These are phyloP conservation scores for Vulpes ferrilata DNA, from an alignment of 2,113 vertebrate genomes.

Conservation along the genomic window DNA sequence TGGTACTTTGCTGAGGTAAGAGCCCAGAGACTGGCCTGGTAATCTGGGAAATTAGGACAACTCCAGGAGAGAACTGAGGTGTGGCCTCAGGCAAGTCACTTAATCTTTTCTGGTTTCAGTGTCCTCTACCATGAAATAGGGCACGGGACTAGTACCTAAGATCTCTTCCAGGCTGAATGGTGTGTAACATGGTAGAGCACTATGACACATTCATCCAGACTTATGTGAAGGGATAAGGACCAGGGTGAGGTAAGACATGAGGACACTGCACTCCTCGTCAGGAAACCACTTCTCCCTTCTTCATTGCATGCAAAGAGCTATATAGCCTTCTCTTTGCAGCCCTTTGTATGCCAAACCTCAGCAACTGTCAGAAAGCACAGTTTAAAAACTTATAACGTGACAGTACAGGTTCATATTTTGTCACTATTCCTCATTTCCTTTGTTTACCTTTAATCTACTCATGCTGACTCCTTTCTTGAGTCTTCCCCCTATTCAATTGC, in stretches of 20 bases:
- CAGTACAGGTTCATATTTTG: neutral
- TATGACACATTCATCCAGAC: neutral
- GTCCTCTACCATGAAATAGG: slow-evolving; percentile 2
- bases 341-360: neutral
- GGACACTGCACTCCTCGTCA: neutral
- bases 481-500: neutral
- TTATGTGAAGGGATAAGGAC: neutral
- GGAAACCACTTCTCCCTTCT: neutral
- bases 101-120: slow-evolving; percentile 35
- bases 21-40: slow-evolving; percentile 9
- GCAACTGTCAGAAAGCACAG: neutral
- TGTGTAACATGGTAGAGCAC: neutral
- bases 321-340: neutral
- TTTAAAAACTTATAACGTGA: neutral
- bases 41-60: slow-evolving; percentile 62
- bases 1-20: neutral
- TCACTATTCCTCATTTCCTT: neutral
- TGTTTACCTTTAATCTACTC: neutral
- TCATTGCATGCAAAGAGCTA: neutral
- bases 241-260: too few relatives aligned
- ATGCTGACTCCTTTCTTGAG: neutral
- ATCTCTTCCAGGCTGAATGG: neutral
- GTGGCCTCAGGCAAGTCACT: slow-evolving; percentile 44
- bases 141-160: neutral
- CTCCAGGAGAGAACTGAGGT: neutral